These are phyloP conservation scores for Philypnodon macrostomus DNA, from an alignment of 2,797 vertebrate species.

Conservation along the genomic window DNA sequence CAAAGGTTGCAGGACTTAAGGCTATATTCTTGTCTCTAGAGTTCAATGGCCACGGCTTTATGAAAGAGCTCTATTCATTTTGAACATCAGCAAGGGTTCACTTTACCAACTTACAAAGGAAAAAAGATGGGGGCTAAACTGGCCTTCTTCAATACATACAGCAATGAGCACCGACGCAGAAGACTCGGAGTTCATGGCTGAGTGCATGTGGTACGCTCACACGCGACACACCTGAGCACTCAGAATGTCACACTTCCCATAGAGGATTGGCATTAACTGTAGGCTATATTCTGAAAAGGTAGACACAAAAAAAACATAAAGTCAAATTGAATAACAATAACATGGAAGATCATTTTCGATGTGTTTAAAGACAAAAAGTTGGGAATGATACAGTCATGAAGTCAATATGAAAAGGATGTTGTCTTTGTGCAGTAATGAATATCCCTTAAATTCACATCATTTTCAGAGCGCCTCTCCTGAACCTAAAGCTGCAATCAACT, in stretches of 20 bases:
- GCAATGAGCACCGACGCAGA: constrained; percentile 62
- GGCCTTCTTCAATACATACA: constrained; percentile 51
- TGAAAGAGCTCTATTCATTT: constrained; percentile 67
- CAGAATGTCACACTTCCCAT: constrained; percentile 79
- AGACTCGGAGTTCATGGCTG: constrained; percentile 65
- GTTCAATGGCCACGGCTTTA: constrained; percentile 64
- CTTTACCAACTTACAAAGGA: constrained; percentile 54
- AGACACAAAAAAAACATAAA: not conserved
- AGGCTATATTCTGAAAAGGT: constrained; percentile 10
- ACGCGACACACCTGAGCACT: constrained; percentile 67
- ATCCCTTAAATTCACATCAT: constrained; percentile 62
- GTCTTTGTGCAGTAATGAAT: constrained; percentile 75
- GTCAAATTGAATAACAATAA: too few species aligned
- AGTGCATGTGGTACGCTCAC: constrained; percentile 63
- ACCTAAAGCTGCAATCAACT: constrained; percentile 80
- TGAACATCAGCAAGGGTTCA: constrained; percentile 68
- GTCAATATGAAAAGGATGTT: constrained; percentile 69
- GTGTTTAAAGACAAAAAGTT: too few species aligned
- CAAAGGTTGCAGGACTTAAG: constrained; percentile 90
- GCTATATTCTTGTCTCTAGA: constrained; percentile 84
- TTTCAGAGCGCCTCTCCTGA: constrained; percentile 66
- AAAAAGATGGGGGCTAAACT: constrained; percentile 54
- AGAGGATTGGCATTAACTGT: constrained; percentile 76
- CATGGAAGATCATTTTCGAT: too few species aligned
- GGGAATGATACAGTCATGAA: too few species aligned